A percentile compares a stretch with the other conserved stretches of the same genome.
phyloP scores from a whole-genome alignment of 2,888 invertebrate genomes.

The Girardia tigrina region DNA sequence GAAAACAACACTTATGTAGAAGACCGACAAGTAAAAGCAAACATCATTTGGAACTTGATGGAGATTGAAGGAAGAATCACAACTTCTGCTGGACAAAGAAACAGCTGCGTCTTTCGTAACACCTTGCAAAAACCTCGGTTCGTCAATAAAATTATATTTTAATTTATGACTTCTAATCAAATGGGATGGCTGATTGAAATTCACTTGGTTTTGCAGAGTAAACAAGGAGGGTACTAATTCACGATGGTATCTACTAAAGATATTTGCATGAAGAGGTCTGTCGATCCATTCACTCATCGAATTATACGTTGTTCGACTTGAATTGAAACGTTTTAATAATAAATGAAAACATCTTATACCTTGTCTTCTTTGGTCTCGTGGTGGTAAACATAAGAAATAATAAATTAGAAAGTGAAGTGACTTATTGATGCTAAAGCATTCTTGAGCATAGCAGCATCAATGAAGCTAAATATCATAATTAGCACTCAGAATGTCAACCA shows the following conservation, averaged over 20 bases:
- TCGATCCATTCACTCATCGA: neutral
- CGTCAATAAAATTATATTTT: neutral
- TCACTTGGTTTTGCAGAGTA: neutral
- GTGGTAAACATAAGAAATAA: too few species aligned
- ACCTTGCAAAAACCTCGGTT: neutral
- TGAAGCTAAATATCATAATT: neutral
- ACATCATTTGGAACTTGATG: too few species aligned
- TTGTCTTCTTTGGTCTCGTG: too few species aligned
- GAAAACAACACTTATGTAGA: too few species aligned
- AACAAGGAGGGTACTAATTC: neutral
- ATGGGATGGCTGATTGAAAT: neutral
- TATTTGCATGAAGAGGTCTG: neutral
- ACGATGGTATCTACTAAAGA: neutral
- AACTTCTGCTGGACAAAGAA: neutral
- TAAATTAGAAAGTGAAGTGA: too few species aligned
- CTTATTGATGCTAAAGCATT: neutral
- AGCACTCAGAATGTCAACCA: too few species aligned
- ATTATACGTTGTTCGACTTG: neutral
- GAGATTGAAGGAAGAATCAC: neutral
- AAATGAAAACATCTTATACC: too few species aligned
- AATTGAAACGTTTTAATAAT: neutral
- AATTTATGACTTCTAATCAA: neutral
- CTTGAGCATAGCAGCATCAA: neutral
- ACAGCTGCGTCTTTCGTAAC: neutral
- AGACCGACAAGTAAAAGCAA: too few species aligned